Evolutionary conservation across 1,140 invertebrate genomes (phyloP).

Genomic region (Panagrolaimus sp.): DNA sequence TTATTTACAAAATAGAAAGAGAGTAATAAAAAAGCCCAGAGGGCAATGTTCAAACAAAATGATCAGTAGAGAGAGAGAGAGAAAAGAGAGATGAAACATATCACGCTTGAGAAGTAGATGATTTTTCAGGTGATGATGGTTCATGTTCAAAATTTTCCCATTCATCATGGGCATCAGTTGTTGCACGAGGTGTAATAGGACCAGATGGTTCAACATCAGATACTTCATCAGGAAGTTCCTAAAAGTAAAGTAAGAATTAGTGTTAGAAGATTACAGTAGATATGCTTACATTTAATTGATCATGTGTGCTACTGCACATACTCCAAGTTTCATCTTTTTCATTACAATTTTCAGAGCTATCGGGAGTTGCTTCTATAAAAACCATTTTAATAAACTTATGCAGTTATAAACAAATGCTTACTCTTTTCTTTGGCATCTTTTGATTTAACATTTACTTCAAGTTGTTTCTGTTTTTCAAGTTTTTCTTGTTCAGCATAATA

Average conservation of each 20-base stretch:
- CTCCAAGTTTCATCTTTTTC: constrained; percentile 20
- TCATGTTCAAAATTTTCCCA: constrained; percentile 19
- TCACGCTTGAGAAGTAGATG: constrained; percentile 5
- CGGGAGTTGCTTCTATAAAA: neutral
- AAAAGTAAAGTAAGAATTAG: neutral
- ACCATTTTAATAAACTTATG: too few species aligned
- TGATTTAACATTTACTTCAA: constrained; percentile 1
- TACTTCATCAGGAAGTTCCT: constrained; percentile 3
- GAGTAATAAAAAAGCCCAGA: too few species aligned
- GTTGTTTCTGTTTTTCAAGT: neutral
- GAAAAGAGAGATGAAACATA: neutral
- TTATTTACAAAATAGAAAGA: too few species aligned
- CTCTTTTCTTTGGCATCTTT: neutral
- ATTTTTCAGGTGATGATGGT: neutral
- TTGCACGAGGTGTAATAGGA: constrained; percentile 20
- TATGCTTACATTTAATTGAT: constrained; percentile 11
- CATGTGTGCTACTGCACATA: constrained; percentile 17
- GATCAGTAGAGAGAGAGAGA: too few species aligned
- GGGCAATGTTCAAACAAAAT: too few species aligned
- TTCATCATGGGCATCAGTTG: constrained; percentile 12
- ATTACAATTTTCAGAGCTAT: neutral
- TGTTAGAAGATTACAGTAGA: neutral
- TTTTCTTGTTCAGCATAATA: constrained; percentile 29
- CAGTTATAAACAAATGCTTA: neutral
- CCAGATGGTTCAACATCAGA: constrained; percentile 7